Percentiles rank a stretch among this genome's conserved stretches.
Conservation (phyloP, 2,888 invertebrate species). For the Pollenia griseotomentosa region DNA sequence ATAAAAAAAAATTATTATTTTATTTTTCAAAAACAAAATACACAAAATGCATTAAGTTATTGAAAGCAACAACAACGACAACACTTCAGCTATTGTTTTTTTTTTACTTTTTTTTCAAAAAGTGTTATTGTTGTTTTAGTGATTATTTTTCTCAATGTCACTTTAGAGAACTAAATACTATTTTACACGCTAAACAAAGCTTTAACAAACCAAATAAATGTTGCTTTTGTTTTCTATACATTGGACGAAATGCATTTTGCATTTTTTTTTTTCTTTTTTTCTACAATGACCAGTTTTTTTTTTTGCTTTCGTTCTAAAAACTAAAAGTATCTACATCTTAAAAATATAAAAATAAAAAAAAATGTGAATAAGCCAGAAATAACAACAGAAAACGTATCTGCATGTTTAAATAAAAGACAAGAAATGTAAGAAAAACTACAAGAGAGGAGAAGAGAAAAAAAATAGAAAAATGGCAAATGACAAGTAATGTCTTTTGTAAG, state of each 20-base stretch:
- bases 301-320: slow-evolving; percentile 17
- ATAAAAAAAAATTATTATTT: background rate
- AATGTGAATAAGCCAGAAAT: background rate
- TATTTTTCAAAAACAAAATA: background rate
- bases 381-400: background rate
- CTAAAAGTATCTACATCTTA: slow-evolving; percentile 49
- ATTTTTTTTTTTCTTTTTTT: slow-evolving; percentile 19
- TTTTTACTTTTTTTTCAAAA: background rate
- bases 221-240: slow-evolving; percentile 24
- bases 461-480: slow-evolving; percentile 48
- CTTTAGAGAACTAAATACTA: slow-evolving; percentile 60
- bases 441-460: background rate
- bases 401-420: background rate
- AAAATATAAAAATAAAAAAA: slow-evolving; percentile 21
- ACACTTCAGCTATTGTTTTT: slow-evolving; percentile 31
- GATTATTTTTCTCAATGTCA: slow-evolving; percentile 70
- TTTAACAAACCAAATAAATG: slow-evolving; percentile 55
- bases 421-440: slow-evolving; percentile 9
- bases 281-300: slow-evolving; percentile 60
- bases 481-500: slow-evolving; percentile 47
- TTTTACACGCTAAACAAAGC: slow-evolving; percentile 71
- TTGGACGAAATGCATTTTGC: slow-evolving; percentile 34
- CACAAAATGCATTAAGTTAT: slow-evolving; percentile 53
- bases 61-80: slow-evolving; percentile 48
- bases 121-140: slow-evolving; percentile 42